These are phyloP conservation scores for Cirrhinus molitorella DNA, from an alignment of 2,797 vertebrate species.

Conservation along the genomic window DNA sequence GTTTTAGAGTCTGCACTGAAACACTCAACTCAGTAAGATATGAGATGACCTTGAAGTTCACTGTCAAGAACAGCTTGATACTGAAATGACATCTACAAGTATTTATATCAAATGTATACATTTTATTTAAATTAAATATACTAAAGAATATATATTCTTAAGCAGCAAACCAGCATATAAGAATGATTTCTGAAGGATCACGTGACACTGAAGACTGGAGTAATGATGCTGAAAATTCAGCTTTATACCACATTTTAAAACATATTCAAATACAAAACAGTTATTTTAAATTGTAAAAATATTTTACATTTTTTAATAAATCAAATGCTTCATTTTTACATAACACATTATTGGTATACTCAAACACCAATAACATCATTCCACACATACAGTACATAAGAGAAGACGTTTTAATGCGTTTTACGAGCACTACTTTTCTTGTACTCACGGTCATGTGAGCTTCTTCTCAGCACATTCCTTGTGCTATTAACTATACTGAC, in stretches of 20 bases:
- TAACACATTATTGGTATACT: not conserved
- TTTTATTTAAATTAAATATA: not conserved
- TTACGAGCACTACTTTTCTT: not conserved
- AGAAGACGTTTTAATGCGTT: not conserved
- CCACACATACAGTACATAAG: not conserved
- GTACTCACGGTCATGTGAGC: slow-evolving; percentile 15
- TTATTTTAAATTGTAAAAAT: not conserved
- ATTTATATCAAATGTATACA: not conserved
- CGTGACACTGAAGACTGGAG: too few relatives aligned
- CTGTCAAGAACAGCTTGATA: not conserved
- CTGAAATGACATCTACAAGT: not conserved
- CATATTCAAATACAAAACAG: not conserved
- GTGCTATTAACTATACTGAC: slow-evolving; percentile 4
- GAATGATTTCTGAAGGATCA: not conserved
- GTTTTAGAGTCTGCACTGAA: slow-evolving; percentile 9
- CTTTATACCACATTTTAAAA: not conserved
- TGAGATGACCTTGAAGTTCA: not conserved
- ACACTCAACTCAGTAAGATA: not conserved
- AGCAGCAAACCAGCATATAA: not conserved
- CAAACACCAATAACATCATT: not conserved
- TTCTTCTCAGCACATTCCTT: slow-evolving; percentile 17
- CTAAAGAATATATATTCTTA: not conserved
- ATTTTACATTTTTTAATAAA: not conserved
- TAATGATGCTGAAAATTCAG: too few relatives aligned
- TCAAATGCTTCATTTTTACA: not conserved